These are phyloP conservation scores for Philopedon plagiatum DNA, from an alignment of 2,888 invertebrate genomes.

Conservation along the genomic window DNA sequence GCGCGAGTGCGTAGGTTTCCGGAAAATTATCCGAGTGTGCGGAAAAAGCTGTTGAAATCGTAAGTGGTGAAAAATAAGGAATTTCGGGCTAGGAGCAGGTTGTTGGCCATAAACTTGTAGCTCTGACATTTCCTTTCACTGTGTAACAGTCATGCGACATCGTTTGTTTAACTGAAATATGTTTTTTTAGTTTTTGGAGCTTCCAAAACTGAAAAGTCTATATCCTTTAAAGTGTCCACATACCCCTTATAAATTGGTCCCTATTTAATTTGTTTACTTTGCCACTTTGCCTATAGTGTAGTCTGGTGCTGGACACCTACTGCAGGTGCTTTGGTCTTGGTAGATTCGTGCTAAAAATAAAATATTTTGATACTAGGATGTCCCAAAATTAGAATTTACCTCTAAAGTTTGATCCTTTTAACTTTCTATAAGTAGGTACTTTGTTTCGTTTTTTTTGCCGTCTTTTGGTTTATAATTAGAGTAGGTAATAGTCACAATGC, in stretches of 20 bases:
- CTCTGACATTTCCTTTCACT: slow-evolving; percentile 65
- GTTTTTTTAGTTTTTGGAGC: slow-evolving; percentile 24
- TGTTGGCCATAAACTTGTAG: slow-evolving; percentile 65
- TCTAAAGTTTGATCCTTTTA: neutral
- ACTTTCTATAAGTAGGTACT: neutral
- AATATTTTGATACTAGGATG: neutral
- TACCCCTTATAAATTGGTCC: neutral
- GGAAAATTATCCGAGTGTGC: slow-evolving; percentile 29
- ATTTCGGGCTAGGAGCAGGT: slow-evolving; percentile 59
- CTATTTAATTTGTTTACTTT: neutral
- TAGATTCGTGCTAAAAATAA: slow-evolving; percentile 3
- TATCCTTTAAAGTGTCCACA: neutral
- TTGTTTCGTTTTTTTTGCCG: neutral
- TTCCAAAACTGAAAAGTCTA: neutral
- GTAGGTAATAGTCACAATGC: neutral
- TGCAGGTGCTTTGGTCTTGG: neutral
- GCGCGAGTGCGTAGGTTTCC: slow-evolving; percentile 46
- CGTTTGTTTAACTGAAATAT: slow-evolving; percentile 42
- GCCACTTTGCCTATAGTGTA: neutral
- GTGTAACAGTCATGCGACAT: slow-evolving; percentile 50
- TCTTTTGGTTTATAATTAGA: neutral
- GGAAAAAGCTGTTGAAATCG: slow-evolving; percentile 32
- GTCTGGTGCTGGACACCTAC: neutral
- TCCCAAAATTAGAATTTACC: slow-evolving; percentile 1
- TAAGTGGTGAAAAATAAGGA: slow-evolving; percentile 41